Percentiles rank a stretch among this genome's conserved stretches.
Conservation (phyloP, 2,888 invertebrate species). For the Cosmorhoe ocellata region DNA sequence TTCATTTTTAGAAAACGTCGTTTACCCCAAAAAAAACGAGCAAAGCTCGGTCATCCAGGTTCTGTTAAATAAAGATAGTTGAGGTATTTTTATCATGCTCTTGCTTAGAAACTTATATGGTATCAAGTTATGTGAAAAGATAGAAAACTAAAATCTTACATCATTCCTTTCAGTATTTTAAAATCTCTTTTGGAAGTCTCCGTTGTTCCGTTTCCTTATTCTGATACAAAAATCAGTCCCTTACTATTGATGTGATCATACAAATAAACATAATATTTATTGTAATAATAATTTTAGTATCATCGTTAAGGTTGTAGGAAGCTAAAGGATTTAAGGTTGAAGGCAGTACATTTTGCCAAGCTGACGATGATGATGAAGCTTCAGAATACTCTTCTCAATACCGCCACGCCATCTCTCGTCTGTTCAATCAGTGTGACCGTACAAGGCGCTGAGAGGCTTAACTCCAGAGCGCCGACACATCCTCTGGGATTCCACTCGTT, state of each 20-base stretch:
- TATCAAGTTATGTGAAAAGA: constrained; percentile 26
- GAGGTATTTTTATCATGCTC: too few species aligned
- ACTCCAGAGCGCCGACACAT: constrained; percentile 55
- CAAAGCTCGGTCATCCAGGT: too few species aligned
- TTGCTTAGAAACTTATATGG: constrained; percentile 4
- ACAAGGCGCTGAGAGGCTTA: constrained; percentile 57
- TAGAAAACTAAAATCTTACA: constrained; percentile 23
- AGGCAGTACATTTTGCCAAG: too few species aligned
- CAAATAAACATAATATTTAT: too few species aligned
- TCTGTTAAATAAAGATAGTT: too few species aligned
- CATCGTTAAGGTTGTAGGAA: too few species aligned
- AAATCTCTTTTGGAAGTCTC: constrained; percentile 36
- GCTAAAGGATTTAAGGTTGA: too few species aligned
- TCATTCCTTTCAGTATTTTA: constrained; percentile 28
- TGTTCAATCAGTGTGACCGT: constrained; percentile 55
- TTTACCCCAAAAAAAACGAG: too few species aligned
- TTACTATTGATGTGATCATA: too few species aligned
- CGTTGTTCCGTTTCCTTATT: constrained; percentile 21
- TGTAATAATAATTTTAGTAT: too few species aligned
- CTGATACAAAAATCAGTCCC: constrained; percentile 12
- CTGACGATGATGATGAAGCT: background rate
- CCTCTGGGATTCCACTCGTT: constrained; percentile 62
- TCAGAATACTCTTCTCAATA: constrained; percentile 29
- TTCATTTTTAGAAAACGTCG: too few species aligned
- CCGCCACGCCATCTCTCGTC: constrained; percentile 21